These are phyloP conservation scores for Lithosia quadra DNA, from an alignment of 2,888 invertebrate species.

Conservation along the genomic window DNA sequence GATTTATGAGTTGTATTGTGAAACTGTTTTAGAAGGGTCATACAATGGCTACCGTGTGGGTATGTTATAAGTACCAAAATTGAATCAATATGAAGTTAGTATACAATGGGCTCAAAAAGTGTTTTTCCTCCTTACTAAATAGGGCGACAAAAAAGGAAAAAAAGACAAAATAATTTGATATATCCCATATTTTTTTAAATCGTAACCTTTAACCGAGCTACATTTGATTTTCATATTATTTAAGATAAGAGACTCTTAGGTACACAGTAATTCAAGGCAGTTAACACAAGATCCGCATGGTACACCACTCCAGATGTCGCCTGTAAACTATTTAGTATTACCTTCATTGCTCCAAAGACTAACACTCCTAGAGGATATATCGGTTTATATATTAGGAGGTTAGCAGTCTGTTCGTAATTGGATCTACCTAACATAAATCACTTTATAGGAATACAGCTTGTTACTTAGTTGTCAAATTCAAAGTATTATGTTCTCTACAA, in stretches of 20 bases:
- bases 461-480: no score
- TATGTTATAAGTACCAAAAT: conserved; percentile 1
- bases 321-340: not conserved
- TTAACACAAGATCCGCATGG: not conserved
- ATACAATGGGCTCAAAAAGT: not conserved
- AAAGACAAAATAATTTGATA: no score
- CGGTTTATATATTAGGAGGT: not conserved
- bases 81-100: not conserved
- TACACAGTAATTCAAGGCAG: not conserved
- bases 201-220: no score
- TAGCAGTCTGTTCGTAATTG: not conserved
- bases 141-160: no score
- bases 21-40: conserved; percentile 25
- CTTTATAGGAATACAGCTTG: not conserved
- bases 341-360: not conserved
- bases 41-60: not conserved
- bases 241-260: no score
- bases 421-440: not conserved
- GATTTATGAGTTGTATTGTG: conserved; percentile 33
- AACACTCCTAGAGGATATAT: not conserved
- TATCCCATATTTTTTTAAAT: no score
- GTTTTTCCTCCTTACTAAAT: not conserved
- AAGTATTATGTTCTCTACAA: no score
- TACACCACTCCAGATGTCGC: not conserved
- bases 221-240: no score